Evolutionary conservation across 2,113 vertebrate genomes (phyloP).

Genomic region (Cochlearius cochlearius): DNA sequence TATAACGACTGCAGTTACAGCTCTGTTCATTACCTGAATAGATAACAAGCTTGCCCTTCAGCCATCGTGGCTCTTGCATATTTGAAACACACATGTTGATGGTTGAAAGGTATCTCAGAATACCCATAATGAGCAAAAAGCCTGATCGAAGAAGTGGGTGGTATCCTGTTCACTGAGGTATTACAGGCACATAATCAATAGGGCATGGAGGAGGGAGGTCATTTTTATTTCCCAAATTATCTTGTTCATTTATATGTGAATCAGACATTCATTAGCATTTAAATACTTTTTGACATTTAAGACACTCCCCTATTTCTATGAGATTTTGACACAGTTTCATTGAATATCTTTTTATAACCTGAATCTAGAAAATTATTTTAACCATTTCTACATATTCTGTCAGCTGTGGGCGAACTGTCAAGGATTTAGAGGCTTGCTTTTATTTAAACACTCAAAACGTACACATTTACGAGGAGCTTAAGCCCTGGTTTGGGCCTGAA

Average conservation of each 20-base stretch:
- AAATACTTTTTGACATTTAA: constrained; percentile 56
- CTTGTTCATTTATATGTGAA: constrained; percentile 38
- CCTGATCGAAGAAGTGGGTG: background rate
- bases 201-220: constrained; percentile 9
- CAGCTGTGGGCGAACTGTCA: background rate
- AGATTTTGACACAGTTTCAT: constrained; percentile 26
- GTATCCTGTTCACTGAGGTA: background rate
- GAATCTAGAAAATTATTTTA: constrained; percentile 21
- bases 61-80: background rate
- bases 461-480: background rate
- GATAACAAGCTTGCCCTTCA: constrained; percentile 7
- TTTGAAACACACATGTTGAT: constrained; percentile 6
- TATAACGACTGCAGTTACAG: background rate
- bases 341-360: constrained; percentile 32
- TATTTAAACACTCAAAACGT: background rate
- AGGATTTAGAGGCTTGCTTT: background rate
- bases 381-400: constrained; percentile 5
- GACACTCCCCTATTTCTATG: constrained; percentile 36
- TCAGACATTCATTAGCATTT: constrained; percentile 56
- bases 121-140: background rate
- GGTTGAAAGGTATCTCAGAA: background rate
- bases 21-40: background rate
- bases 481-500: background rate
- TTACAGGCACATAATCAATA: constrained; percentile 46
- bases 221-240: constrained; percentile 45